A percentile compares a stretch with the other conserved stretches of the same genome.
These are phyloP conservation scores for Melolontha melolontha DNA, from an alignment of 2,888 invertebrate genomes.

Conservation along the genomic window DNA sequence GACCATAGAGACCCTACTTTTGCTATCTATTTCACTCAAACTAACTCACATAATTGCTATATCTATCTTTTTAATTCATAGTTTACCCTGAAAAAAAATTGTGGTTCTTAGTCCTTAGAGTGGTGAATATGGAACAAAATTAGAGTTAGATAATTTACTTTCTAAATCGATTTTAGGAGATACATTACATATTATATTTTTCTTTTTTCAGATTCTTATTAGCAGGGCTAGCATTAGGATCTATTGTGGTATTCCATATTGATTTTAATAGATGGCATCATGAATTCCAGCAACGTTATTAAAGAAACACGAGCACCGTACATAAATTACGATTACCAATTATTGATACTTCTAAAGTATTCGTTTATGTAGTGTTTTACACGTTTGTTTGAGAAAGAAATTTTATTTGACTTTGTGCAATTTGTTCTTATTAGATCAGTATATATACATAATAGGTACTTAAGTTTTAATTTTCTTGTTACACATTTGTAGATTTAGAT, in stretches of 20 bases:
- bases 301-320: slow-evolving; percentile 41
- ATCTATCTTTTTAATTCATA: no score
- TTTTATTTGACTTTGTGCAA: slow-evolving; percentile 42
- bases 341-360: slow-evolving; percentile 29
- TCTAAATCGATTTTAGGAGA: no score
- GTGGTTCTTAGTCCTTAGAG: no score
- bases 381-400: slow-evolving; percentile 9
- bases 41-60: no score
- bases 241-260: slow-evolving; percentile 98
- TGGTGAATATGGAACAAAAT: no score
- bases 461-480: slow-evolving; percentile 44
- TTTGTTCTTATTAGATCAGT: slow-evolving; percentile 35
- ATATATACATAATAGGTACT: slow-evolving; percentile 37
- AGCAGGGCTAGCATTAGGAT: slow-evolving; percentile 97
- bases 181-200: background rate
- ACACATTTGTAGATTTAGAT: slow-evolving; percentile 43
- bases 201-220: slow-evolving; percentile 86
- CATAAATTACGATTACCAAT: slow-evolving; percentile 21
- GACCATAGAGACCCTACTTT: no score
- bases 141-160: no score
- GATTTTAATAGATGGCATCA: slow-evolving; percentile 99
- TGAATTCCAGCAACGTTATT: slow-evolving; percentile 95
- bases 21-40: no score
- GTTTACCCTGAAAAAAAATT: no score
- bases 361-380: slow-evolving; percentile 36